Conservation (phyloP, 2,113 vertebrate species). For the Sylvietta virens region DNA sequence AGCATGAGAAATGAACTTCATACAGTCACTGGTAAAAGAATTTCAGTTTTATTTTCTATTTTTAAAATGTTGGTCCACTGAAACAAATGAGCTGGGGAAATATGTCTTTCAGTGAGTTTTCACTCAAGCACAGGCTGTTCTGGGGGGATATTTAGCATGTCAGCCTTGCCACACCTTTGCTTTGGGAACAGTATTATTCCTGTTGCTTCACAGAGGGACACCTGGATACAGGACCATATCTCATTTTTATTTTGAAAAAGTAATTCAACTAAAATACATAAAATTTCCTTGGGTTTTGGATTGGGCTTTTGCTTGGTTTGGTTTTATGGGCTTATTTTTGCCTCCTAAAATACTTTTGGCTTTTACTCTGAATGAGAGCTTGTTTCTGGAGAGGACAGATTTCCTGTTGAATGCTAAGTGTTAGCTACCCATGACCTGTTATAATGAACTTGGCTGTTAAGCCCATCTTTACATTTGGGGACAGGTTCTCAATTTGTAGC, state of each 20-base stretch:
- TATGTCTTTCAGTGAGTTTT: background rate
- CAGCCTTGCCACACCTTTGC: background rate
- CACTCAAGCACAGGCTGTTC: background rate
- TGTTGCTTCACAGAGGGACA: background rate
- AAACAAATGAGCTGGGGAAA: background rate
- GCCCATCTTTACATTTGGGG: background rate
- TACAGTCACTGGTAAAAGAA: background rate
- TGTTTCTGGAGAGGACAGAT: background rate
- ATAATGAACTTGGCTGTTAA: background rate
- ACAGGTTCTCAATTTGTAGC: background rate
- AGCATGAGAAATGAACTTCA: background rate
- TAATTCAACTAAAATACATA: background rate
- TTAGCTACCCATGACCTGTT: background rate
- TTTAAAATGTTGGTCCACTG: background rate
- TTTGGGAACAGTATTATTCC: background rate
- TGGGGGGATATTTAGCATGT: background rate
- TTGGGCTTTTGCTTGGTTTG: background rate
- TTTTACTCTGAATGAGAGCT: background rate
- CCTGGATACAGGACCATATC: background rate
- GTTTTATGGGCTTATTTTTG: background rate
- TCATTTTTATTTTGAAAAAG: background rate
- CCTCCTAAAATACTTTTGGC: background rate
- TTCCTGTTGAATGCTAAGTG: background rate
- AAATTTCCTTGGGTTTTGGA: background rate
- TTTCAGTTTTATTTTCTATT: background rate